Evolutionary conservation across 2,113 vertebrate species (phyloP), one percentile per base, ranked within the genome.

Genomic region (Sinocyclocheilus anshuiensis): DNA sequence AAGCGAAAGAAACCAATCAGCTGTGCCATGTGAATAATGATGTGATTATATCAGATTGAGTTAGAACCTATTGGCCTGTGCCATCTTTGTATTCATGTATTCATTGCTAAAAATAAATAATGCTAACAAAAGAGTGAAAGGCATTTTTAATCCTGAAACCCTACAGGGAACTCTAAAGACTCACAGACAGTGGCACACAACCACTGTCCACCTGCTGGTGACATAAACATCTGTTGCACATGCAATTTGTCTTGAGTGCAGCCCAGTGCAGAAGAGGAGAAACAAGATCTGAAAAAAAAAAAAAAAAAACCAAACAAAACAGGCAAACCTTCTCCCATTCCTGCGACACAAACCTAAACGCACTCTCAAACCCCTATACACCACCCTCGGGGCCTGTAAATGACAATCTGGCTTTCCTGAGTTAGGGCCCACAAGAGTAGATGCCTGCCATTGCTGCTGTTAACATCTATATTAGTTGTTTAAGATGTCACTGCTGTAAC

Each of bases 391-490:
- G 90, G 77, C 76, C 85, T 55, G 86, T 85, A 87, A 90, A 90
- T 53, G 77, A 86, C 81, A 88, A 15, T 63, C 72, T 85, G 84
- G 61, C 59, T 84, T 88, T 89, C 63, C 85, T 83, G 50, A 85
- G 77, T 18, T 22, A 86, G 72, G 29, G 36, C 57, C 75, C 71
- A 36, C 59, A 63, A 76, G 42, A 50, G 29, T 78, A 45, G n/a
- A 15, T 86, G 72, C 50, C 36, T 77, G 71, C 76, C 61, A 24
- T 69, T 22, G 16, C 45, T 69, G 79, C 59, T 77, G 71, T 77
- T 84, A 89, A 89, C 61, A 76, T 84, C 76, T 88, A 77, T 86
- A 85, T 91, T 80, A 87, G 79, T 53, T 83, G 85, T 86, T 78
- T 87, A 74, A 86, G 69, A 87, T 89, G 80, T 87, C 83, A 87